Conservation (phyloP, 2,113 vertebrate genomes). For the Danio rerio region DNA sequence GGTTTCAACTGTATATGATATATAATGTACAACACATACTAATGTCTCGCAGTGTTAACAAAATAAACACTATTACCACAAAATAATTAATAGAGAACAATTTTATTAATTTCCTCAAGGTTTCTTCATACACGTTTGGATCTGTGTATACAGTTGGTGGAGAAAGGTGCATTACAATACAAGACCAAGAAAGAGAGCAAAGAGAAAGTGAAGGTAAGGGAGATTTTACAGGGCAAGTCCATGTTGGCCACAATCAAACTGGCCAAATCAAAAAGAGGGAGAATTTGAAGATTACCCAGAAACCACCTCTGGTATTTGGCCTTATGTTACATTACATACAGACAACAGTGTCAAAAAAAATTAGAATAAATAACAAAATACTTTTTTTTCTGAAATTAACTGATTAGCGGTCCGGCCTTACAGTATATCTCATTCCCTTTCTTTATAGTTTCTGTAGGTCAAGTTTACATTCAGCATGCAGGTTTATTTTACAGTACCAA, state of each 20-base stretch:
- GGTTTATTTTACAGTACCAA: not conserved
- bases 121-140: conserved; percentile 47
- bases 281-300: conserved; percentile 8
- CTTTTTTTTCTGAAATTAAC: not conserved
- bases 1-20: no score
- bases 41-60: not conserved
- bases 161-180: conserved; percentile 41
- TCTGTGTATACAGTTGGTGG: conserved; percentile 20
- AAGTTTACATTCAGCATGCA: conserved; percentile 36
- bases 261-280: not conserved
- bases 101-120: conserved; percentile 53
- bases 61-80: not conserved
- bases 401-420: not conserved
- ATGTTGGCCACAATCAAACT: conserved; percentile 22
- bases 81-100: conserved; percentile 46
- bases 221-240: conserved; percentile 14
- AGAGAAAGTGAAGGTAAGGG: not conserved
- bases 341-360: conserved; percentile 8
- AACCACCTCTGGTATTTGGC: not conserved
- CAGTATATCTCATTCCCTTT: conserved; percentile 5
- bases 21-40: not conserved
- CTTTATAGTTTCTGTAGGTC: conserved; percentile 8
- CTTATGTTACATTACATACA: conserved; percentile 8
- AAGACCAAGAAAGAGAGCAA: conserved; percentile 19
- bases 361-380: not conserved